Conservation (phyloP, 2,888 invertebrate genomes). For the Eupithecia inturbata region DNA sequence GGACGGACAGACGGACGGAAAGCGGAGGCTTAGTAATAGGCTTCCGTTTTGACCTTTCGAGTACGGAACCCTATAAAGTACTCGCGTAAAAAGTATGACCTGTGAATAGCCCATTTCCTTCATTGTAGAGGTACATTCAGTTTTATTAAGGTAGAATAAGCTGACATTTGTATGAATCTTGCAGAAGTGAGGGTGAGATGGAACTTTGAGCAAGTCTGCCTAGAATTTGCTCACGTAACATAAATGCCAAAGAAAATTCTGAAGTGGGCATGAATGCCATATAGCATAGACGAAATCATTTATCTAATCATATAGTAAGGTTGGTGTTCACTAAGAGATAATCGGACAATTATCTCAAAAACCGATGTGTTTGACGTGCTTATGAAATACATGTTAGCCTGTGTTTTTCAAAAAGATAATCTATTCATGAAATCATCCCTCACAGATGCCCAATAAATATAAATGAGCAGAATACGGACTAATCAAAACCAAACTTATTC, state of each 20-base stretch:
- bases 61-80: too few relatives aligned
- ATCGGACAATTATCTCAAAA: too few relatives aligned
- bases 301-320: neutral
- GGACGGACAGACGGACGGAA: too few relatives aligned
- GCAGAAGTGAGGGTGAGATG: conserved; percentile 24
- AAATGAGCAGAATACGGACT: neutral
- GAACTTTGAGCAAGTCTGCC: conserved; percentile 32
- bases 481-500: conserved; percentile 10
- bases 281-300: neutral
- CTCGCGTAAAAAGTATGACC: conserved; percentile 18
- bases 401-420: too few relatives aligned
- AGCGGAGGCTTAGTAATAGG: too few relatives aligned
- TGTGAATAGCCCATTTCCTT: conserved; percentile 15
- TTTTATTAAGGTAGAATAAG: conserved; percentile 30
- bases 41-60: too few relatives aligned
- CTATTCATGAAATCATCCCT: too few relatives aligned
- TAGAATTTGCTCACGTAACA: conserved; percentile 14
- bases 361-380: too few relatives aligned
- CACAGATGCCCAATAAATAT: neutral
- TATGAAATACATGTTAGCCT: too few relatives aligned
- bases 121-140: conserved; percentile 21
- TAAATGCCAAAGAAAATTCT: neutral
- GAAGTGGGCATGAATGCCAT: too few relatives aligned
- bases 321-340: neutral
- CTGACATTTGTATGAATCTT: conserved; percentile 35